These are phyloP conservation scores for Enteromius mattozi DNA, from an alignment of 2,797 vertebrate species.

Conservation along the genomic window DNA sequence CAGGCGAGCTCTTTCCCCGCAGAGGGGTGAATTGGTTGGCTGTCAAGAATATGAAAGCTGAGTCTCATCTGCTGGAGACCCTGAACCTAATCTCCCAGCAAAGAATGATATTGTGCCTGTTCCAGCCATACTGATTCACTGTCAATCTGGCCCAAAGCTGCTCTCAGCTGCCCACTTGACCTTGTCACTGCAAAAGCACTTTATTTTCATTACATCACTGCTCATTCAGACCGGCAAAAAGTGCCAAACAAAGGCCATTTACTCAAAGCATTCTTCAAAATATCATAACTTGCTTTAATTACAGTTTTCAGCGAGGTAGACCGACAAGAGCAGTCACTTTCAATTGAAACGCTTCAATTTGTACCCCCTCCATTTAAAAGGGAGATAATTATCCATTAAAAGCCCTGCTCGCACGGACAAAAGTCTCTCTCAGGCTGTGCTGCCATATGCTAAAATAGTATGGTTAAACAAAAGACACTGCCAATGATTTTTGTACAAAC, in stretches of 20 bases:
- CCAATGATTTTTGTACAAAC: constrained; percentile 19
- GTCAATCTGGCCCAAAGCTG: constrained; percentile 63
- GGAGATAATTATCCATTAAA: constrained; percentile 68
- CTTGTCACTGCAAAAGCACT: constrained; percentile 70
- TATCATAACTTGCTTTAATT: constrained; percentile 68
- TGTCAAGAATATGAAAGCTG: constrained; percentile 73
- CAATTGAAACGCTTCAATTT: constrained; percentile 59
- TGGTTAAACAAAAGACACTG: constrained; percentile 45
- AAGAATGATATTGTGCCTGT: constrained; percentile 68
- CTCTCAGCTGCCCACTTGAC: constrained; percentile 69
- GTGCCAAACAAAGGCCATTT: constrained; percentile 68
- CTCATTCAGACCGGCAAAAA: constrained; percentile 64
- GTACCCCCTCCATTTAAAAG: constrained; percentile 55
- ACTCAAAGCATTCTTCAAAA: constrained; percentile 66
- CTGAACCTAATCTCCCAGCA: constrained; percentile 73
- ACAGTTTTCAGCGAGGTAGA: constrained; percentile 61
- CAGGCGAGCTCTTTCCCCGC: constrained; percentile 65
- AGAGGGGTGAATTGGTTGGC: constrained; percentile 68
- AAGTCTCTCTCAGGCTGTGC: constrained; percentile 43
- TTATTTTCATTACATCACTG: constrained; percentile 69
- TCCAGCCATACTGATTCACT: constrained; percentile 70
- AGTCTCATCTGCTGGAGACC: constrained; percentile 67
- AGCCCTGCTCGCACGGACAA: constrained; percentile 57
- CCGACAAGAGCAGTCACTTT: constrained; percentile 64
- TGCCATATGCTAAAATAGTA: constrained; percentile 26